A percentile compares a stretch with the other conserved stretches of the same genome.
Conservation (phyloP, 2,888 invertebrate species). For the Dioctria rufipes region DNA sequence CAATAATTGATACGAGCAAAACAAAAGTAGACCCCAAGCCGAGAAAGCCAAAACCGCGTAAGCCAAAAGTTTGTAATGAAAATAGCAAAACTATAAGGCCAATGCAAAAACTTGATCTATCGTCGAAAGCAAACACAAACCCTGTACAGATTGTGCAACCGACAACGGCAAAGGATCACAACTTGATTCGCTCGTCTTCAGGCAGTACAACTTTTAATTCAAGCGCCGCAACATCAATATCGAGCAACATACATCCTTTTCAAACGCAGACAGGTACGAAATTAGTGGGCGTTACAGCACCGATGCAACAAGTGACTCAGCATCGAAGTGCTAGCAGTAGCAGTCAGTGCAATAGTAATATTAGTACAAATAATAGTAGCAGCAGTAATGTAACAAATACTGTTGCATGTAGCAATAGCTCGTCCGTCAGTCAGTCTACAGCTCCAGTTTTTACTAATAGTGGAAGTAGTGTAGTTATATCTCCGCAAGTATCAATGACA, state of each 20-base stretch:
- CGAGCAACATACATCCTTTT: slow-evolving; percentile 61
- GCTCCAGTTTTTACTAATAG: slow-evolving; percentile 8
- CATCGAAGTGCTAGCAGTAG: slow-evolving; percentile 23
- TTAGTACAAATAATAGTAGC: slow-evolving; percentile 56
- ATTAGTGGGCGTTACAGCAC: slow-evolving; percentile 69
- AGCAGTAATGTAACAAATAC: slow-evolving; percentile 18
- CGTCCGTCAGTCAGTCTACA: slow-evolving; percentile 7
- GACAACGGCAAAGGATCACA: slow-evolving; percentile 61
- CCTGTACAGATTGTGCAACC: slow-evolving; percentile 70
- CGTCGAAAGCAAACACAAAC: slow-evolving; percentile 68
- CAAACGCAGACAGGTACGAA: slow-evolving; percentile 67
- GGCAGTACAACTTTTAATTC: slow-evolving; percentile 17
- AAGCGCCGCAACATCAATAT: slow-evolving; percentile 58
- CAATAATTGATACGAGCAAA: slow-evolving; percentile 71
- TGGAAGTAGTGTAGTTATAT: not conserved
- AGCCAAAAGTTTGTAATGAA: slow-evolving; percentile 59
- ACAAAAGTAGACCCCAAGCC: slow-evolving; percentile 61
- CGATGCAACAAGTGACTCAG: slow-evolving; percentile 67
- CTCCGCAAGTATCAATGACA: slow-evolving; percentile 31
- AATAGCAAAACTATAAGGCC: slow-evolving; percentile 68
- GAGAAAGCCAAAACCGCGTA: slow-evolving; percentile 63
- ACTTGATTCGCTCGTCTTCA: slow-evolving; percentile 23
- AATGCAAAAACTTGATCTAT: slow-evolving; percentile 69
- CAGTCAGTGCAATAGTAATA: slow-evolving; percentile 55
- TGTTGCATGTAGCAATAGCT: not conserved